These are phyloP conservation scores for Lochmaea crataegi DNA, from an alignment of 2,888 invertebrate genomes.

Conservation along the genomic window DNA sequence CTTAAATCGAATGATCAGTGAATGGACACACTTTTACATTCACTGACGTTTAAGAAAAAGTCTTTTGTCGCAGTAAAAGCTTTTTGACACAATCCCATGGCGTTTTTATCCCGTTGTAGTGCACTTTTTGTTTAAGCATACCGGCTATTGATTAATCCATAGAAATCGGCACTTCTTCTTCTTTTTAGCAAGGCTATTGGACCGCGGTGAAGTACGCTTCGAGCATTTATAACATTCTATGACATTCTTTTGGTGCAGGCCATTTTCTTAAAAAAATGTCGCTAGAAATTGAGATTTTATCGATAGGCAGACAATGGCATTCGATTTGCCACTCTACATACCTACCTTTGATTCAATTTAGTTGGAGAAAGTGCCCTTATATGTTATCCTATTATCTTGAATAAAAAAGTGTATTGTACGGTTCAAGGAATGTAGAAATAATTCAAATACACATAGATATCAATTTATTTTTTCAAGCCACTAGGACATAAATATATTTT, in stretches of 20 bases:
- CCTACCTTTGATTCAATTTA: slow-evolving; percentile 20
- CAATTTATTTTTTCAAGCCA: neutral
- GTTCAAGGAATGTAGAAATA: neutral
- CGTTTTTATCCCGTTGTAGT: slow-evolving; percentile 56
- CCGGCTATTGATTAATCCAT: slow-evolving; percentile 57
- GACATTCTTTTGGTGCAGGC: slow-evolving; percentile 50
- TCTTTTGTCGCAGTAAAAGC: slow-evolving; percentile 66
- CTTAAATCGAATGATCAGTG: slow-evolving; percentile 65
- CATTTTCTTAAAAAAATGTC: slow-evolving; percentile 33
- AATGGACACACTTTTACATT: slow-evolving; percentile 64
- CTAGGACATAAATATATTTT: no score
- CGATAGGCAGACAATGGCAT: slow-evolving; percentile 32
- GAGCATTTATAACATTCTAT: slow-evolving; percentile 35
- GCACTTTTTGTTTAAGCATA: slow-evolving; percentile 56
- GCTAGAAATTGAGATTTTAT: slow-evolving; percentile 36
- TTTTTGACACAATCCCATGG: slow-evolving; percentile 65
- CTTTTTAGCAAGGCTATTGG: slow-evolving; percentile 50
- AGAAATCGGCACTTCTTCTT: slow-evolving; percentile 55
- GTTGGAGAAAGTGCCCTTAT: slow-evolving; percentile 18
- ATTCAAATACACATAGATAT: neutral
- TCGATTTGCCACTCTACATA: slow-evolving; percentile 40
- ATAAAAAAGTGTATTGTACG: neutral
- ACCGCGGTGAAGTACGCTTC: slow-evolving; percentile 50
- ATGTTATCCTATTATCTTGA: neutral
- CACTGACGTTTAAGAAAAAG: slow-evolving; percentile 61